Evolutionary conservation across 1,140 invertebrate genomes (phyloP), one percentile per base, ranked within the genome.

Genomic region (Drosophila kepulauana): DNA sequence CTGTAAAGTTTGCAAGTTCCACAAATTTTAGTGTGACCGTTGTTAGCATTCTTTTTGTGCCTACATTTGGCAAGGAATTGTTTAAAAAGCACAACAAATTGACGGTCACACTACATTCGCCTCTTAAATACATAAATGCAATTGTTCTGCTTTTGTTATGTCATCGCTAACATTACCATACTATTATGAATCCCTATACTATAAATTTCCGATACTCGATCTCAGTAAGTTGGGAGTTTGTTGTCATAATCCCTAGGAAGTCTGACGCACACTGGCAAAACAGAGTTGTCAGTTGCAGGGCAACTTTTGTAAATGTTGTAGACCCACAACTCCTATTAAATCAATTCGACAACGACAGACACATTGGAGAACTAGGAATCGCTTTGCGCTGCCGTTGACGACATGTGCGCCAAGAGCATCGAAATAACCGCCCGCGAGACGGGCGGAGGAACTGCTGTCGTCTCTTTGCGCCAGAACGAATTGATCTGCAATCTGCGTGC

Each of bases 391-490:
- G 4, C 8, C 0, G 35, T 10, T 51, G 15, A 16, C 15, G 41
- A 16, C 16, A 84, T 84, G 73, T 41, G 67, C 10, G 30, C 48
- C 11, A 61, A 61, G 7, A 51, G 45, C 16, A 87, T 87, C 13
- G 66, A 80, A 25, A 87, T 87, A 3, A 61, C 45, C 4, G 84
- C 79, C 35, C 41, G 41, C 41, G 87, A 87, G 62, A 43, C 76
- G 3, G 35, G 67, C n/a, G 63, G 43, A 1, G 49, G 11, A 1
- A 67, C 75, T 20, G 77, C 46, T 1, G 49, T 68, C 2, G 77
- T 87, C 6, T 78, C 85, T 1, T 16, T 88, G 51, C 85, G 84
- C n/a, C 48, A 69, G 16, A 84, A 73, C 20, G 85, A 88, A 45
- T 51, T 75, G 3, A 71, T 88, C 8, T 30, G 57, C 30, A 89